A percentile compares a stretch with the other conserved stretches of the same genome.
Evolutionary conservation across 2,113 vertebrate genomes (phyloP).

Genomic region (Salminus brasiliensis): DNA sequence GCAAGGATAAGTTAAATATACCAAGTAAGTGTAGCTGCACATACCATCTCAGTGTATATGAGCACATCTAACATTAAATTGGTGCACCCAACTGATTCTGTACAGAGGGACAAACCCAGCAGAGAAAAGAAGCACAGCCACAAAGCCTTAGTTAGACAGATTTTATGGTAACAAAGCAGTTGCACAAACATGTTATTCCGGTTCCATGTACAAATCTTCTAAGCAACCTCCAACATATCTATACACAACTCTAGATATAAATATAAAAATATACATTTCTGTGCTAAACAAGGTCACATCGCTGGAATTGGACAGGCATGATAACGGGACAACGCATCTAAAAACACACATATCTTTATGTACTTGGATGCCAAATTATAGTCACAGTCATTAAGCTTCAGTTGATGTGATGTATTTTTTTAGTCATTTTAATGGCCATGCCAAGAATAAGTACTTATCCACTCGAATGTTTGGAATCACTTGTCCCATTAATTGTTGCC

Average conservation of each 20-base stretch:
- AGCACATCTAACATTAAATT: no score
- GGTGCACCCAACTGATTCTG: no score
- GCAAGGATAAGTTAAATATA: no score
- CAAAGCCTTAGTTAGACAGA: background rate
- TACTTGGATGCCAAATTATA: background rate
- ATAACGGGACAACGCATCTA: background rate
- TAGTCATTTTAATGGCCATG: background rate
- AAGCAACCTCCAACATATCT: conserved; percentile 15
- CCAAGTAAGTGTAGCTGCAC: no score
- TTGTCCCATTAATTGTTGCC: no score
- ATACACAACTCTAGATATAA: conserved; percentile 28
- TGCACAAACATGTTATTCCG: conserved; percentile 22
- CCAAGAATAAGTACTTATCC: background rate
- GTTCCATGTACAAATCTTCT: conserved; percentile 38
- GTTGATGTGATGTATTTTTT: background rate
- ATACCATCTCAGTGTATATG: no score
- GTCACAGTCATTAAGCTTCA: background rate
- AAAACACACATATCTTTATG: background rate
- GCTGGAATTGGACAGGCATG: conserved; percentile 15
- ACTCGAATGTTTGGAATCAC: no score
- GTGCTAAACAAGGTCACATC: conserved; percentile 33
- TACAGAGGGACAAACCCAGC: background rate
- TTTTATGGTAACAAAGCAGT: conserved; percentile 20
- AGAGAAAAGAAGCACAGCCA: background rate
- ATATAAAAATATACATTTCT: conserved; percentile 45